phyloP scores from a whole-genome alignment of 2,113 vertebrate species.

The Coracopsis vasa region DNA sequence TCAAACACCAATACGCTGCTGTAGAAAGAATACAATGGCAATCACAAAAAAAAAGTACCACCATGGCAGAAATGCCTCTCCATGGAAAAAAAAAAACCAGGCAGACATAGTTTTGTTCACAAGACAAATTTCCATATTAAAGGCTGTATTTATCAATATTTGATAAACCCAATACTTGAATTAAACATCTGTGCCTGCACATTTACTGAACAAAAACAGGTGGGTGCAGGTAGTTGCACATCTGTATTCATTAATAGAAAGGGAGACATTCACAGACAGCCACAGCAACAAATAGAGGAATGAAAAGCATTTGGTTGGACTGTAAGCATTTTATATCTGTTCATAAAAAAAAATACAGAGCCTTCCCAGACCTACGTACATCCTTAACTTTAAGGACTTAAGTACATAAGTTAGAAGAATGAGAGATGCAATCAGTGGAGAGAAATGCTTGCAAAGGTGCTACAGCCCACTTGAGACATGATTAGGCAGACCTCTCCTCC shows the following conservation, averaged over 20 bases:
- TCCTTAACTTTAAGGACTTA: neutral
- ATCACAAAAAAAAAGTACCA: neutral
- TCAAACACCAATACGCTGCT: neutral
- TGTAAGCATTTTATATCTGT: neutral
- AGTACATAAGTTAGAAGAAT: neutral
- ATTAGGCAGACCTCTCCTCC: neutral
- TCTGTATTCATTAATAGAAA: constrained; percentile 63
- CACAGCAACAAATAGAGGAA: constrained; percentile 12
- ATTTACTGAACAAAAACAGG: constrained; percentile 62
- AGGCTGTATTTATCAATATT: constrained; percentile 71
- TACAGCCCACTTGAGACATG: neutral
- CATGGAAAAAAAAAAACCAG: neutral
- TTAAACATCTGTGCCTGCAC: constrained; percentile 55
- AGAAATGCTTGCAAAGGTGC: neutral
- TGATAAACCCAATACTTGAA: constrained; percentile 66
- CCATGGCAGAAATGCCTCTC: neutral
- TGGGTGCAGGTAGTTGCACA: constrained; percentile 59
- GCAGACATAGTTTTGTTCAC: neutral
- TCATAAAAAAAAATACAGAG: neutral
- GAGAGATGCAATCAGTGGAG: neutral
- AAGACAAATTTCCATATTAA: constrained; percentile 59
- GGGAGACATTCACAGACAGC: constrained; percentile 39
- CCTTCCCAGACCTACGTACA: neutral
- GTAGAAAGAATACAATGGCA: neutral
- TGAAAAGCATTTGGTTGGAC: constrained; percentile 9